A percentile compares a stretch with the other conserved stretches of the same genome.
Evolutionary conservation across 2,113 vertebrate species (phyloP).

Genomic region (Electrona antarctica): DNA sequence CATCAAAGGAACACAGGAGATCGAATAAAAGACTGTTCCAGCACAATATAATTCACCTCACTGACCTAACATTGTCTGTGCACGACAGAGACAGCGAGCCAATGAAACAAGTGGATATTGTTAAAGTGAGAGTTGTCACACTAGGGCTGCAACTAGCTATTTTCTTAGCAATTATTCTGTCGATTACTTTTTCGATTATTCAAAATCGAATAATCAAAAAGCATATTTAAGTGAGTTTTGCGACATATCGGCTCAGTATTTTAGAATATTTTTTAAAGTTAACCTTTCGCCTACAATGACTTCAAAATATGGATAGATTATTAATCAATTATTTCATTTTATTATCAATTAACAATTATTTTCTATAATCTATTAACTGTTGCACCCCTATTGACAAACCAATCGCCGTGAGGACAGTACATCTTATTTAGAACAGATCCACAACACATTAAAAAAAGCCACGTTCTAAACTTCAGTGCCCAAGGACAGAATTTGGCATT

Average conservation of each 20-base stretch:
- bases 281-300: not conserved
- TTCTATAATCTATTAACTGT: no score
- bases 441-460: conserved; percentile 70
- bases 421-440: conserved; percentile 42
- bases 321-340: no score
- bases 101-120: conserved; percentile 29
- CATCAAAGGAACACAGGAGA: conserved; percentile 31
- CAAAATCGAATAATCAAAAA: no score
- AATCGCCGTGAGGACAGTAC: conserved; percentile 23
- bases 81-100: conserved; percentile 39
- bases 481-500: conserved; percentile 65
- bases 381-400: no score
- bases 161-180: no score
- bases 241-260: no score
- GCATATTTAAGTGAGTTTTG: no score
- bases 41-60: conserved; percentile 17
- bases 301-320: not conserved
- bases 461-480: conserved; percentile 63
- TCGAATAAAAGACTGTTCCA: conserved; percentile 27
- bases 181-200: no score
- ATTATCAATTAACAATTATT: no score
- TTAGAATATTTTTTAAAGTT: not conserved
- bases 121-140: not conserved
- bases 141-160: no score
- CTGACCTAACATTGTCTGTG: conserved; percentile 19